Base-by-base conservation (phyloP, 2,113 vertebrate species). In the Silurus meridionalis region DNA sequence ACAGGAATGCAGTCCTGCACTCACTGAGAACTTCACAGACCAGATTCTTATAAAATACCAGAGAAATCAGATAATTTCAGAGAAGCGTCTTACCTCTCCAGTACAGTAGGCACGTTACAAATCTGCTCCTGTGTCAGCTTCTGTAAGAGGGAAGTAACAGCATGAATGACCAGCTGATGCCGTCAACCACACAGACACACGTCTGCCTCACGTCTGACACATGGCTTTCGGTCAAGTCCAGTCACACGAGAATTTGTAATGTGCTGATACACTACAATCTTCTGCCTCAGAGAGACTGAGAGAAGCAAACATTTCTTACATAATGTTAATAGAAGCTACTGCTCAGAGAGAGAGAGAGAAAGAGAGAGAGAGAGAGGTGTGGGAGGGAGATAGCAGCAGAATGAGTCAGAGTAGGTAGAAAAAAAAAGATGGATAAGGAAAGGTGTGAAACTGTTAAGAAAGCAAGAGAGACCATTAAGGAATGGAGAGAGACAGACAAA, bases 71-170 rank as follows among this genome's bases (percentile, higher is more conserved):
- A 17, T 19, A 17, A 52, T 46, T 78, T 46, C 4, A 71, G 46
- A 50, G 13, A 50, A 71, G 69, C 37, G 13, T 37, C 94, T 93
- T 86, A 95, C 94, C 92, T 91, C 91, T 94, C 93, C 80, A 90
- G 91, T 4, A 87, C 88, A 81, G 87, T 53, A 17, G 92, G 84
- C 88, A 87, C 88, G 52, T 91, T 89, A 75, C 83, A 69, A 8
- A 84, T 86, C 78, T 89, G 91, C 77, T 93, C 92, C 88, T 77
- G 90, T 69, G 75, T 92, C 87, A 90, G 85, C 63, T 89, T 94
- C 94, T 95, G 85, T 82, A 82, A 90, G 23, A 48, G 57, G 66
- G 63, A 15, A 80, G 78, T 66, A 89, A 52, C 46, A 6, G 37
- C 53, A 77, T 80, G 83, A 72, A 80, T 90, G 87, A 85, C 83